phyloP scores from a whole-genome alignment of 1,140 invertebrate genomes.

The Ctenoplectra terminalis region DNA sequence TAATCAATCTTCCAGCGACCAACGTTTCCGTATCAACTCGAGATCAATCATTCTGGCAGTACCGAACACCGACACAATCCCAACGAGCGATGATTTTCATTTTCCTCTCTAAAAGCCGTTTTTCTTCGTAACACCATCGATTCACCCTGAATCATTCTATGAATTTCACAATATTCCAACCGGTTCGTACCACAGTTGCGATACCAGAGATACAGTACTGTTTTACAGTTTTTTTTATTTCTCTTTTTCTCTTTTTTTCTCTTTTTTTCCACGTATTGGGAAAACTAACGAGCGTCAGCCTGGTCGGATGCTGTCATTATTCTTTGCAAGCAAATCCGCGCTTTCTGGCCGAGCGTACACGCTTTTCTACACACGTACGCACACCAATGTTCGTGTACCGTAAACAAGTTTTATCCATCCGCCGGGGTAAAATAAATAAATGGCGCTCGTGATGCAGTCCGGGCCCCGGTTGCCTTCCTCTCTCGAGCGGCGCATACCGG shows the following conservation, averaged over 20 bases:
- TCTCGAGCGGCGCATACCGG: conserved; percentile 76
- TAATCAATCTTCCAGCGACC: conserved; percentile 41
- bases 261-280: not conserved
- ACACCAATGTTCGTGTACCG: conserved; percentile 52
- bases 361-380: conserved; percentile 29
- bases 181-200: not conserved
- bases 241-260: not conserved
- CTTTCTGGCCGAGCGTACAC: conserved; percentile 41
- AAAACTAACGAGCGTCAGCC: conserved; percentile 39
- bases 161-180: not conserved
- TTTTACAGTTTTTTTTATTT: too few species aligned
- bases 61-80: not conserved
- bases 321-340: conserved; percentile 55
- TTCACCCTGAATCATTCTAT: not conserved
- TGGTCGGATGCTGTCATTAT: conserved; percentile 57
- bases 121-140: not conserved
- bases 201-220: not conserved
- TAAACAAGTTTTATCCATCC: conserved; percentile 80
- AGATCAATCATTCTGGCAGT: conserved; percentile 40
- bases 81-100: not conserved
- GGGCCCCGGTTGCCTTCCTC: conserved; percentile 69
- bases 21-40: conserved; percentile 42
- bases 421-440: conserved; percentile 80
- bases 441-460: conserved; percentile 69
- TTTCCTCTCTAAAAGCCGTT: not conserved